Evolutionary conservation across 2,888 invertebrate species (phyloP).

Genomic region (Hermaeophaga mercurialis): DNA sequence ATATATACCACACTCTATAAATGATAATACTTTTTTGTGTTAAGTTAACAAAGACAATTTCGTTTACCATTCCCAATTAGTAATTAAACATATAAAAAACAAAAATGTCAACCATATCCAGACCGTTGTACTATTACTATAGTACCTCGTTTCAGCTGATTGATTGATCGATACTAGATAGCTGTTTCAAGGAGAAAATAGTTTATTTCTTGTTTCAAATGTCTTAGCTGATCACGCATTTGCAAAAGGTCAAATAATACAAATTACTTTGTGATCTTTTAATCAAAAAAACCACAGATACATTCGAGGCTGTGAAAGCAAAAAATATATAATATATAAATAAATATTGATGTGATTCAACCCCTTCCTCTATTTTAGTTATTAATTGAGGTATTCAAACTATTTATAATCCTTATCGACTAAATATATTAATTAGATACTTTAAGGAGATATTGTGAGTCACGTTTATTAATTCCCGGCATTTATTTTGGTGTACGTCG

Average conservation of each 20-base stretch:
- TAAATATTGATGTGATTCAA: too few species aligned
- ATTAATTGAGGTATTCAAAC: too few species aligned
- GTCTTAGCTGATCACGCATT: neutral
- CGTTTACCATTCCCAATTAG: neutral
- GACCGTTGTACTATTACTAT: neutral
- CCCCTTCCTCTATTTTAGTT: too few species aligned
- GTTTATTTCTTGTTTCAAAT: neutral
- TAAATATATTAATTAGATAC: too few species aligned
- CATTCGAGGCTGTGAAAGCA: too few species aligned
- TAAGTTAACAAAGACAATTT: neutral
- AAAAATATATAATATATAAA: too few species aligned
- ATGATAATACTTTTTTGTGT: neutral
- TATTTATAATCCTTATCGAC: too few species aligned
- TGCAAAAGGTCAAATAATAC: neutral
- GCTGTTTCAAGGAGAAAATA: neutral
- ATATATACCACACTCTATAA: neutral
- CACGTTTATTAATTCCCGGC: too few species aligned
- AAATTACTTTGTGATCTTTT: neutral
- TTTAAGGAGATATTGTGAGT: too few species aligned
- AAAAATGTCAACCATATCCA: neutral
- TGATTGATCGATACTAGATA: neutral
- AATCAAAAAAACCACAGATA: too few species aligned
- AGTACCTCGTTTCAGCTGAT: neutral
- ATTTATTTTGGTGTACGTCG: too few species aligned
- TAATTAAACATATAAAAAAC: neutral